Evolutionary conservation across 1,140 invertebrate genomes (phyloP), one percentile per base, ranked within the genome.

Genomic region (Rhopalosiphum maidis): DNA sequence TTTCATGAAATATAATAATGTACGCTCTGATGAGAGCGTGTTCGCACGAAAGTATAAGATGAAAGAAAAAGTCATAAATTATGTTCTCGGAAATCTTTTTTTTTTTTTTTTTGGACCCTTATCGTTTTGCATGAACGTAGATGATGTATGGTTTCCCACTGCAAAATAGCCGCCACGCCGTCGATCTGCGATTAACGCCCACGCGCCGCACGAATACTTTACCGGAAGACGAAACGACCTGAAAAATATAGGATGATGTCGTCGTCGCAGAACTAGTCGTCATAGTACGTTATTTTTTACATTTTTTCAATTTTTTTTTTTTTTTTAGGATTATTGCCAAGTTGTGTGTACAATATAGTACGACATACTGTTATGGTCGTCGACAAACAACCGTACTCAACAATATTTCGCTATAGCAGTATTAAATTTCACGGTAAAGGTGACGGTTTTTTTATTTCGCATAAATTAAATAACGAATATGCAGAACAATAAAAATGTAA

Each of bases 391-490:
- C 43, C 43, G 6, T 35, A 87, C 86, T 48, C 86, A 11, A 87
- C 86, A 48, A 87, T 87, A 43, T 83, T 83, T 48, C 18, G 15
- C 25, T 22, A 41, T 2, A 18, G 46, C 15, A 46, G n/a, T 87
- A 87, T 87, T 87, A 30, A 87, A 48, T 87, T 87, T 87, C 86
- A 87, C 86, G 86, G 86, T 48, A 87, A 46, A 85, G 83, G 41
- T 85, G 41, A n/a, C 30, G 37, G 82, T 9, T 85, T 85, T 85
- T 41, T 25, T 43, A 41, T 85, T 43, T 85, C 22, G 37, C 37
- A 85, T 41, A 85, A 41, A 85, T 85, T 43, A 85, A 85, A 3
- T 43, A 60, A 77, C 6, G 60, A 77, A 77, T n/a, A 77, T 77
- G 60, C 60, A 77, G 60, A 77, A 77, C 60, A 77, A 77, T n/a